A percentile compares a stretch with the other conserved stretches of the same genome.
phyloP scores from a whole-genome alignment of 2,113 vertebrate species.

The Mesitornis unicolor region DNA sequence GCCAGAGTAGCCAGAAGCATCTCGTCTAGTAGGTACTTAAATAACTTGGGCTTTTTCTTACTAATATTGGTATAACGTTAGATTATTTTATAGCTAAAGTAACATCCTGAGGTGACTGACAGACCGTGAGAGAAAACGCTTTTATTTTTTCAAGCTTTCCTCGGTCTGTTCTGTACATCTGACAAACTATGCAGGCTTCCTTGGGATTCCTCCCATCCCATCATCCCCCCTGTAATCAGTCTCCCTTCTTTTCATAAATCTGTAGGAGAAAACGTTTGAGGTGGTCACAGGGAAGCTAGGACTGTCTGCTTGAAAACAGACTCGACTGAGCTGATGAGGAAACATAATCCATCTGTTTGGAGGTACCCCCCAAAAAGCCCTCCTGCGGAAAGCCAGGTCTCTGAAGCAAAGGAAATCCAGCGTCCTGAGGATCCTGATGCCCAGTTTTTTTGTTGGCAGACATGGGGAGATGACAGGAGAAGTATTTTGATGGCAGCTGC shows the following conservation, averaged over 20 bases:
- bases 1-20: not conserved
- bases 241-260: too few species aligned
- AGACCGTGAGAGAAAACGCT: not conserved
- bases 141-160: not conserved
- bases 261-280: not conserved
- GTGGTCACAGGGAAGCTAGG: not conserved
- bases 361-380: not conserved
- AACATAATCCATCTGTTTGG: not conserved
- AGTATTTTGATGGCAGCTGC: not conserved
- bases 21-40: not conserved
- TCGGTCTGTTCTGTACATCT: not conserved
- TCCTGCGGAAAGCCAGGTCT: not conserved
- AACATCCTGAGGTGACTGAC: not conserved
- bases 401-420: not conserved
- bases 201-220: not conserved
- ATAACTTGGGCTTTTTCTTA: not conserved
- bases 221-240: accelerated
- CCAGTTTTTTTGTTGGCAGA: not conserved
- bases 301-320: not conserved
- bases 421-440: not conserved
- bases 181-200: not conserved
- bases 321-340: not conserved
- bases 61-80: not conserved
- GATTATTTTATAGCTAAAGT: not conserved
- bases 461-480: not conserved